Percentiles rank a stretch among this genome's conserved stretches.
Evolutionary conservation across 2,888 invertebrate species (phyloP).

Genomic region (Fragum whitleyi): DNA sequence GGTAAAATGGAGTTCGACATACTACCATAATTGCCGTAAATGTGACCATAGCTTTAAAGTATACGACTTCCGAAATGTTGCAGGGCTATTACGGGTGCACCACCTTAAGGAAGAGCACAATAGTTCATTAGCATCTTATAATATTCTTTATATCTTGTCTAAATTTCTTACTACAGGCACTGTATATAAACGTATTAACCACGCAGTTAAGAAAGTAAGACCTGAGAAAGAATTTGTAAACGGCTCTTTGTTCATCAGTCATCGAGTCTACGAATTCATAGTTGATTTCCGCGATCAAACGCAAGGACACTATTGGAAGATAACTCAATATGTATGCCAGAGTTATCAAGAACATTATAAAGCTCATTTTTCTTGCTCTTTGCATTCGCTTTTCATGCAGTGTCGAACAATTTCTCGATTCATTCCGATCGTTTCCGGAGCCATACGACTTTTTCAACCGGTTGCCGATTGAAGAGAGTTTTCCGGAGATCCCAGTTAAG

Average conservation of each 20-base stretch:
- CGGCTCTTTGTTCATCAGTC: constrained; percentile 38
- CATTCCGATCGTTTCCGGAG: neutral
- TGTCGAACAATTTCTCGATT: neutral
- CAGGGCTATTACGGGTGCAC: too few species aligned
- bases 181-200: constrained; percentile 72
- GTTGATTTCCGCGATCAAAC: constrained; percentile 44
- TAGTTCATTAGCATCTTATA: constrained; percentile 13
- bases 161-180: constrained; percentile 62
- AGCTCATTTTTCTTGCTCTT: constrained; percentile 53
- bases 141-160: constrained; percentile 1
- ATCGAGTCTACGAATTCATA: constrained; percentile 51
- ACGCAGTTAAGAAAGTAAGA: constrained; percentile 67
- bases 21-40: too few species aligned
- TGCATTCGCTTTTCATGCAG: constrained; percentile 2
- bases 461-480: constrained; percentile 9
- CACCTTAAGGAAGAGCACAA: too few species aligned
- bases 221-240: constrained; percentile 63
- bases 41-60: too few species aligned
- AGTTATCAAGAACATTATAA: constrained; percentile 65
- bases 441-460: neutral
- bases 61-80: too few species aligned
- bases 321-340: constrained; percentile 60
- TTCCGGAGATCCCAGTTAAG: neutral
- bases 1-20: too few species aligned
- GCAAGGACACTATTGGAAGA: constrained; percentile 58